A percentile compares a stretch with the other conserved stretches of the same genome.
Conservation (phyloP, 2,113 vertebrate species). For the Petroica traversi region DNA sequence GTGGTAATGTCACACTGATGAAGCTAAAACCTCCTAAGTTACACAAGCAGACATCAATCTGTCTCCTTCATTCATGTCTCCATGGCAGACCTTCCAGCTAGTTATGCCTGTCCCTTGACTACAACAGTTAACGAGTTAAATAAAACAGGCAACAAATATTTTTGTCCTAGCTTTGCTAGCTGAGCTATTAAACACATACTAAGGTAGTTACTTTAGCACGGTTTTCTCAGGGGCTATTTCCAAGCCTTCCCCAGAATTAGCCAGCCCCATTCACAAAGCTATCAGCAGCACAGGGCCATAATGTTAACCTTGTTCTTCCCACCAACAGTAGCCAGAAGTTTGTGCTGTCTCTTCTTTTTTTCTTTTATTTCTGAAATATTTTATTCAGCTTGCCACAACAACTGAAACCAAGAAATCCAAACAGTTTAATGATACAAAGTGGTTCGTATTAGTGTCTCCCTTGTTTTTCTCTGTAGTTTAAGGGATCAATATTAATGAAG, state of each 20-base stretch:
- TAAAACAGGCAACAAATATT: neutral
- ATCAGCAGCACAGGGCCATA: neutral
- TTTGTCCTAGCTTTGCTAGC: neutral
- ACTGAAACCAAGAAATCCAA: constrained; percentile 62
- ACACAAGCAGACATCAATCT: neutral
- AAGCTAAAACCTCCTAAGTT: neutral
- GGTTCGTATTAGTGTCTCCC: constrained; percentile 67
- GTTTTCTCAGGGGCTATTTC: neutral
- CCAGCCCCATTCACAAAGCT: neutral
- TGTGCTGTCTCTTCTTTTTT: neutral
- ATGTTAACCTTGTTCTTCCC: neutral
- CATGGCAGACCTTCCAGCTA: neutral
- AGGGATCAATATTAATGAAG: constrained; percentile 77
- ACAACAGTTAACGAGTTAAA: neutral
- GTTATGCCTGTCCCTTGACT: neutral
- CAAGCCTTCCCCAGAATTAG: neutral
- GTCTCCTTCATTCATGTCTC: neutral
- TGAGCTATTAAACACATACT: neutral
- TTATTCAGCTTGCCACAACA: neutral
- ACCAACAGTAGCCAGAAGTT: neutral
- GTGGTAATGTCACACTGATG: fast-evolving
- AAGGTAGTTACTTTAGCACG: neutral
- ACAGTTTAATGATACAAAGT: constrained; percentile 69
- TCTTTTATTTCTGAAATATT: constrained; percentile 23
- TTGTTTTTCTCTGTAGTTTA: constrained; percentile 65